These are phyloP conservation scores for Etia nguti DNA, from an alignment of 2,113 vertebrate genomes.

Conservation along the genomic window DNA sequence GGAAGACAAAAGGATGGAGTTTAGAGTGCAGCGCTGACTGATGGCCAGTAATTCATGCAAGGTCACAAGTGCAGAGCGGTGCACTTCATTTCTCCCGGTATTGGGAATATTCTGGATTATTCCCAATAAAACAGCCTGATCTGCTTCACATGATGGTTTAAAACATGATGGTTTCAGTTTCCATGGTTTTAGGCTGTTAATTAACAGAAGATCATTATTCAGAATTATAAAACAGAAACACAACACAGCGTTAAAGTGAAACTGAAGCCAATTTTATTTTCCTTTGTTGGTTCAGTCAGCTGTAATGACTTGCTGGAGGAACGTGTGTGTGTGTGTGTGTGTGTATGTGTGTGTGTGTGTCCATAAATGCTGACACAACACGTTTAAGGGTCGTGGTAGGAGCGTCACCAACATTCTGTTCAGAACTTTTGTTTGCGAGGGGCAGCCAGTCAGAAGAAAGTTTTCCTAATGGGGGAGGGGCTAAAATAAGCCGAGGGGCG, in stretches of 20 bases:
- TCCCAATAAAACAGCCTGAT: neutral
- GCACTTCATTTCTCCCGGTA: neutral
- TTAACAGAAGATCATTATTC: neutral
- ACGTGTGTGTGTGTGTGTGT: too few species aligned
- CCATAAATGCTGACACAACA: neutral
- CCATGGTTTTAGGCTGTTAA: neutral
- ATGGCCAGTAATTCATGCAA: neutral
- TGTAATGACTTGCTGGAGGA: fast-evolving
- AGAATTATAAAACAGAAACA: neutral
- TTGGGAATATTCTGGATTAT: neutral
- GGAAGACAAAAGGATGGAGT: neutral
- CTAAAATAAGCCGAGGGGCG: neutral
- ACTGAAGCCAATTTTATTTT: neutral
- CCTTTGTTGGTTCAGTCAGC: neutral
- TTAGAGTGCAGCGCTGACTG: neutral
- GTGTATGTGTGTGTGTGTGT: neutral
- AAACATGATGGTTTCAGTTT: neutral
- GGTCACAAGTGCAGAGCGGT: neutral
- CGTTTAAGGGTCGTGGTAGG: fast-evolving
- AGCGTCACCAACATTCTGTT: neutral
- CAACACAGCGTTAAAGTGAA: neutral
- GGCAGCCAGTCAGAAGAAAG: neutral
- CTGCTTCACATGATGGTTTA: neutral
- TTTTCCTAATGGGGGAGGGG: neutral
- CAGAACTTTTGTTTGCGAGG: neutral